A percentile compares a stretch with the other conserved stretches of the same genome.
Evolutionary conservation across 92 coral and sea anemone species (phyloP).

Genomic region (Phenganax marumi): DNA sequence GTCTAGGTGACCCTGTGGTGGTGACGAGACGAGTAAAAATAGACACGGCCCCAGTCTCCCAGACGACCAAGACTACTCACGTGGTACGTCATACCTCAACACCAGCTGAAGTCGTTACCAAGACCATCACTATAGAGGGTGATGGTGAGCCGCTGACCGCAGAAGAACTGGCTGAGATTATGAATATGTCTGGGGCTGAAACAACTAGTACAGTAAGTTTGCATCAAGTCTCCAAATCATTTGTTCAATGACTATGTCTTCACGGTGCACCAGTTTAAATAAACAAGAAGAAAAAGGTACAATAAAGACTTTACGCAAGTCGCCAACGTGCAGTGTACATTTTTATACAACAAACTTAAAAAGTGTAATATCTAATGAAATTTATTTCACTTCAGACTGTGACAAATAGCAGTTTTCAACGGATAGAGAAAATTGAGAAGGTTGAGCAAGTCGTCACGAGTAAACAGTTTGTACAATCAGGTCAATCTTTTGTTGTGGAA

Average conservation of each 20-base stretch:
- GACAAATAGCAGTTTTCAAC: constrained; percentile 59
- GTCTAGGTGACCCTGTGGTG: constrained; percentile 62
- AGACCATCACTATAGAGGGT: constrained; percentile 98
- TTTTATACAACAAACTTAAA: neutral
- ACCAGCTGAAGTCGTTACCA: constrained; percentile 94
- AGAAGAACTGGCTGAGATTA: constrained; percentile 84
- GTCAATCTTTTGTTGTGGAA: constrained; percentile 86
- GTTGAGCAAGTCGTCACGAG: constrained; percentile 72
- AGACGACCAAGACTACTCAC: constrained; percentile 70
- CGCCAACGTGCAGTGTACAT: too few species aligned
- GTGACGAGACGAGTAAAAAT: constrained; percentile 87
- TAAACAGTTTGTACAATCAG: constrained; percentile 60
- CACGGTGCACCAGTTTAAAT: too few species aligned
- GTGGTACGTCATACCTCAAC: constrained; percentile 76
- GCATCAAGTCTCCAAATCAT: neutral
- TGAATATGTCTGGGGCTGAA: constrained; percentile 77
- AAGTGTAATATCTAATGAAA: neutral
- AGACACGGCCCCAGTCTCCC: constrained; percentile 66
- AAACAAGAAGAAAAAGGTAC: too few species aligned
- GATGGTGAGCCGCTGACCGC: constrained; percentile 97
- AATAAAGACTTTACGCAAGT: too few species aligned
- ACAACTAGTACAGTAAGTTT: constrained; percentile 59
- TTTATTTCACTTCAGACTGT: constrained; percentile 54
- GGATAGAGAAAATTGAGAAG: constrained; percentile 58
- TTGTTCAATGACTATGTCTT: neutral